These are phyloP conservation scores for Kryphioiulus occultus DNA, from an alignment of 2,888 invertebrate genomes.

Conservation along the genomic window DNA sequence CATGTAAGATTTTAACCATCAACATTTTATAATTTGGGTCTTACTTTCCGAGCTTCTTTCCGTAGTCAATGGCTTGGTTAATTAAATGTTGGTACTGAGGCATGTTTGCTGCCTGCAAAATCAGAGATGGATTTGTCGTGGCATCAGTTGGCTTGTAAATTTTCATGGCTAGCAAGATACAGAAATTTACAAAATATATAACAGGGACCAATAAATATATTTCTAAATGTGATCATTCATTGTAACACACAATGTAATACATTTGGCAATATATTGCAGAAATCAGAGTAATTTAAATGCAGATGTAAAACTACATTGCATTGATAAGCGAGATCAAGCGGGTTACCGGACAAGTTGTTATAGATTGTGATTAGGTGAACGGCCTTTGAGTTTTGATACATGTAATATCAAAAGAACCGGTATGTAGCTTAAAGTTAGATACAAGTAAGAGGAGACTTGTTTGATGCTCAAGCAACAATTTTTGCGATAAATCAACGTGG, in stretches of 20 bases:
- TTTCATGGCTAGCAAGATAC: slow-evolving; percentile 78
- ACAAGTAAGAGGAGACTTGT: too few relatives aligned
- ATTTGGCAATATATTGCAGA: too few relatives aligned
- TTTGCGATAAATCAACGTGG: neutral
- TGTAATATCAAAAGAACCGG: neutral
- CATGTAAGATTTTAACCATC: too few relatives aligned
- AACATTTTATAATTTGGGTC: slow-evolving; percentile 59
- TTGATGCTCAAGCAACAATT: too few relatives aligned
- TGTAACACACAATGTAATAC: too few relatives aligned
- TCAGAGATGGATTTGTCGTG: slow-evolving; percentile 97
- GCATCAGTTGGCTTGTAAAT: slow-evolving; percentile 98
- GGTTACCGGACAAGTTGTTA: neutral
- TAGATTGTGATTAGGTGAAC: neutral
- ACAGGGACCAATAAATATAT: too few relatives aligned
- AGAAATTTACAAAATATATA: too few relatives aligned
- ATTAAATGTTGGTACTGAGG: slow-evolving; percentile 91
- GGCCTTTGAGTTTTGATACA: neutral
- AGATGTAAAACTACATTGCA: too few relatives aligned
- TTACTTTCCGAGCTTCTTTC: slow-evolving; percentile 70
- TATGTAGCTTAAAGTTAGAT: neutral
- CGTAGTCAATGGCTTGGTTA: slow-evolving; percentile 89
- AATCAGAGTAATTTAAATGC: too few relatives aligned
- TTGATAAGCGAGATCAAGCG: neutral
- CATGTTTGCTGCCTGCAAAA: slow-evolving; percentile 91
- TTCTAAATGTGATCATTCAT: too few relatives aligned